Evolutionary conservation across 2,797 vertebrate species (phyloP), one percentile per base, ranked within the genome.

Genomic region (Neosilurus mollespiculum): DNA sequence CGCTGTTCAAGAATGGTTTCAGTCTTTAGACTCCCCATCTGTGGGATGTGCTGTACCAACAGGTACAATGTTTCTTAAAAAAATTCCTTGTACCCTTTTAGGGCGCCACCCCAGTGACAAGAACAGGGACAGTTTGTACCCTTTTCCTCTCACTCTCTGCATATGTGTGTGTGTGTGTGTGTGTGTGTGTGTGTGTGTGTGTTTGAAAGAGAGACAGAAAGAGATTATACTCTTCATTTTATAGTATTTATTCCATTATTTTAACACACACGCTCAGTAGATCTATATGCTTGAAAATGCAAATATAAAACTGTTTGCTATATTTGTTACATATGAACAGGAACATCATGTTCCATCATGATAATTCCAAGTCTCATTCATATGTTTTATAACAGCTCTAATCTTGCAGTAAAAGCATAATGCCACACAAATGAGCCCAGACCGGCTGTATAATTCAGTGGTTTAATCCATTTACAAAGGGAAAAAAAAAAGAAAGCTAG

Each of bases 351-450:
- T 62, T 24, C 22, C 59, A 62, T 78, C n/a, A 49, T 65, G 61
- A 26, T 78, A 43, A 65, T 65, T 65, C 22, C 10, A 11, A 43
- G 15, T 78, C 15, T 51, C n/a, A 64, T 78, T 78, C 16, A 62
- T 78, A n/a, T 80, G 51, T 58, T 80, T 65, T 43, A 81, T 70
- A 81, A 70, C 54, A 59, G 56, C 56, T 1, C 18, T 61, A 77
- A 59, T n/a, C 5, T 56, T 58, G 9, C 37, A 4, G 24, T 53
- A 51, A 65, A 18, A 49, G 15, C 9, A 65, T 53, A 78, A 65
- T 78, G 10, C 22, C 0, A 15, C 4, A 64, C 49, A 78, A 69
- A 69, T 67, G 8, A 69, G 5, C 65, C 65, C 30, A 80, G 18
- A 56, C 22, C 14, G 30, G 30, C 12, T 81, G 24, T 30, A 53